phyloP scores from a whole-genome alignment of 2,113 vertebrate genomes.

The Phyllopteryx taeniolatus region DNA sequence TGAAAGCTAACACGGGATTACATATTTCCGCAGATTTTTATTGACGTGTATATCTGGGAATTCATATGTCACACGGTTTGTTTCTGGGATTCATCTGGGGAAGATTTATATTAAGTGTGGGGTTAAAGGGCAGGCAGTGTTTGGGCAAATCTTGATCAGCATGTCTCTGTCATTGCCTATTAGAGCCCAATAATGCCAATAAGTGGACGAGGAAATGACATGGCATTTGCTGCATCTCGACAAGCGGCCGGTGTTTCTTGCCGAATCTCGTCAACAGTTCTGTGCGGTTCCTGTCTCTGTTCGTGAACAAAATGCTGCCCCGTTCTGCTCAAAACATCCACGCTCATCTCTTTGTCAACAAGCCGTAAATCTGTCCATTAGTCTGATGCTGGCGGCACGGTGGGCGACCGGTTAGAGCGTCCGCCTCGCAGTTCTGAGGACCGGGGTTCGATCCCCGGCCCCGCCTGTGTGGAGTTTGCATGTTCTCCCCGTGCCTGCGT shows the following conservation, averaged over 20 bases:
- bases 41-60: background rate
- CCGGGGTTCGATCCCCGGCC: no score
- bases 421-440: no score
- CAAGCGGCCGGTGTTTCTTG: background rate
- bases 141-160: background rate
- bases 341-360: no score
- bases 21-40: conserved; percentile 3
- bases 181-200: background rate
- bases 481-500: no score
- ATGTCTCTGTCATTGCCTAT: background rate
- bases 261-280: background rate
- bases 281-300: background rate
- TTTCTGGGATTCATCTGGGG: background rate
- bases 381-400: no score
- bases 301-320: no score
- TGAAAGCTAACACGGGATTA: background rate
- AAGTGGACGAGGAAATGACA: background rate
- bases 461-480: no score
- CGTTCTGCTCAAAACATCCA: no score
- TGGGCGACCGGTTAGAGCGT: no score
- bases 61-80: conserved; percentile 2
- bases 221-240: background rate
- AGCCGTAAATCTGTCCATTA: no score
- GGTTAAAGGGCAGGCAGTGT: background rate
- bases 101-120: background rate